Conservation (phyloP, 37 sponge, comb jelly and placozoan genomes). For the Aphrocallistes beatrix region DNA sequence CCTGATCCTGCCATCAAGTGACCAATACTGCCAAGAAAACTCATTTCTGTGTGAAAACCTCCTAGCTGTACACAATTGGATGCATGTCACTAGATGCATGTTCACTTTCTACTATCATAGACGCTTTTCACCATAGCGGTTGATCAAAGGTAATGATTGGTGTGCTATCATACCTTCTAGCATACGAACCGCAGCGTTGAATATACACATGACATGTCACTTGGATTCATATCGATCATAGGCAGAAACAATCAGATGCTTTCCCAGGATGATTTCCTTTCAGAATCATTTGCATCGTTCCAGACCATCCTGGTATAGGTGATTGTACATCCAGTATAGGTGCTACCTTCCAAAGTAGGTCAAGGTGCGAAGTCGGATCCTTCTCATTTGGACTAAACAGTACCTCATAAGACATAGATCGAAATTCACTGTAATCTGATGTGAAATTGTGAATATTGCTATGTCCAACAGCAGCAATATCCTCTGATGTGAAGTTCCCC, state of each 20-base stretch:
- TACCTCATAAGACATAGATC: not conserved
- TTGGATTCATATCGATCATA: not conserved
- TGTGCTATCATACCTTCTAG: no score
- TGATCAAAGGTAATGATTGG: not conserved
- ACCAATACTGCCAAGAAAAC: constrained; percentile 20
- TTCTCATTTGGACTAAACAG: not conserved
- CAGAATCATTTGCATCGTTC: constrained; percentile 19
- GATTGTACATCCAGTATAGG: not conserved
- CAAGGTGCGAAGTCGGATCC: constrained; percentile 18
- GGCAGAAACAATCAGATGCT: not conserved
- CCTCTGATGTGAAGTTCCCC: not conserved
- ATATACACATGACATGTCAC: not conserved
- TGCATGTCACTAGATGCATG: not conserved
- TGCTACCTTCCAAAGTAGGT: not conserved
- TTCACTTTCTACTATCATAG: no score
- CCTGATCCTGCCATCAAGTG: constrained; percentile 19
- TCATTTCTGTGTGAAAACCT: no score
- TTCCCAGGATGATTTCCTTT: not conserved
- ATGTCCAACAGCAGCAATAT: not conserved
- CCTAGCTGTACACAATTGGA: not conserved
- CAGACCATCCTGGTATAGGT: constrained; percentile 28
- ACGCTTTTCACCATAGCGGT: no score
- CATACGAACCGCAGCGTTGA: not conserved
- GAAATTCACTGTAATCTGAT: not conserved
- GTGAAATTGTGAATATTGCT: not conserved